Base-by-base conservation (phyloP, 2,797 vertebrate genomes). In the Microctenopoma steveboyesi region DNA sequence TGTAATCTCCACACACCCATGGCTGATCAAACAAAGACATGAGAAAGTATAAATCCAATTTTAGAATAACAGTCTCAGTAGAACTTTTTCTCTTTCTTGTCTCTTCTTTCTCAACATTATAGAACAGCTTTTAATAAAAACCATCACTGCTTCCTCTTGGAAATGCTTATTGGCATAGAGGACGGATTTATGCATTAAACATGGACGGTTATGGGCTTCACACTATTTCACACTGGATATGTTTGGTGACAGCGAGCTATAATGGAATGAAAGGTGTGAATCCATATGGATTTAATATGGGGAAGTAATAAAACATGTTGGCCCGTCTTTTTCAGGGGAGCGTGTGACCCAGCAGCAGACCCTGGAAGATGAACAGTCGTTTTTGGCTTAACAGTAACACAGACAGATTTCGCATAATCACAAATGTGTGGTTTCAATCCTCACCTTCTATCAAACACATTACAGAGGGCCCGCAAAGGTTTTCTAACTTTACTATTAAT, bases 221-320 rank as follows among this genome's bases (percentile, higher is more conserved):
- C 81, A 69, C 59, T 83, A 67, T 84, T 86, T 87, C 77, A 83
- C 80, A 79, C 76, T 73, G 66, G 76, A 88, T 84, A 72, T 86
- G 79, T 89, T 87, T 87, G 76, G 83, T 88, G 85, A 81, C 77
- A 82, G 84, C 27, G 8, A 73, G 65, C 76, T 79, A 65, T 78
- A 82, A 85, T 84, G 61, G 82, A 83, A 67, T 85, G 74, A 84
- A 74, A 79, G 86, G 84, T 87, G 86, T 72, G 74, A 88, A 86
- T 87, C 87, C 82, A 4, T 65, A 73, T 76, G 86, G 84, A 83
- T 82, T 84, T 81, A 69, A 69, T 62, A 69, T 67, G 58, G 50
- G 50, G 48, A 79, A 74, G 76, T 78, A 87, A 86, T 86, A 69
- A 82, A 85, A 86, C 62, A 68, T 72, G 68, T 51, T 69, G 76